These are phyloP conservation scores for Diogma glabrata DNA, from an alignment of 2,888 invertebrate species.

Conservation along the genomic window DNA sequence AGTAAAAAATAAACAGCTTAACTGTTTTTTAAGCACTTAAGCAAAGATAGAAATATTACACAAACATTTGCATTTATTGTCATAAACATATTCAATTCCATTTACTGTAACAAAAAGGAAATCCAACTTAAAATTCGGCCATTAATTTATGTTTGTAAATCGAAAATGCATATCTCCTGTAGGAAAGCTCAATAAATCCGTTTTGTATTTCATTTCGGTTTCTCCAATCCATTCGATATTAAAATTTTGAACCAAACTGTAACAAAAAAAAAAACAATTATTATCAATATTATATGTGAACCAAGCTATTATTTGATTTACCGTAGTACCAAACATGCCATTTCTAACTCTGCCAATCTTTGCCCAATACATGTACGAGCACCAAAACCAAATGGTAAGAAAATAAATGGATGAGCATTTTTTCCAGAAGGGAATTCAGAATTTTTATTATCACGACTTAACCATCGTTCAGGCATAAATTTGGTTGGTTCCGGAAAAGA, in stretches of 20 bases:
- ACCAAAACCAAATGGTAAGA: conserved; percentile 9
- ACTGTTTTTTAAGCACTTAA: too few species aligned
- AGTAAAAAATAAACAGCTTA: too few species aligned
- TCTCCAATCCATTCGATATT: neutral
- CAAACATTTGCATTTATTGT: too few species aligned
- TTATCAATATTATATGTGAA: too few species aligned
- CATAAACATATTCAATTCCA: too few species aligned
- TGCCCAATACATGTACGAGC: conserved; percentile 55
- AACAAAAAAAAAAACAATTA: too few species aligned
- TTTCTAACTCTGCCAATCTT: conserved; percentile 59
- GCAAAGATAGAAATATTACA: too few species aligned
- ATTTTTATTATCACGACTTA: conserved; percentile 25
- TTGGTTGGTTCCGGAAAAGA: conserved; percentile 50
- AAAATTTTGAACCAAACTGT: neutral
- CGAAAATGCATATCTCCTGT: too few species aligned
- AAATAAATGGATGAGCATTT: conserved; percentile 5
- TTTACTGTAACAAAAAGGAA: too few species aligned
- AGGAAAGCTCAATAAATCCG: neutral
- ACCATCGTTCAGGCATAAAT: conserved; percentile 69
- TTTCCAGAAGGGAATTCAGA: neutral
- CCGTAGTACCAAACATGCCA: conserved; percentile 42
- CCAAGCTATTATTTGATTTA: conserved; percentile 7
- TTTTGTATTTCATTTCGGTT: neutral
- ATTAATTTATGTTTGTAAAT: too few species aligned
- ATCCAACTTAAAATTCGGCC: too few species aligned